Evolutionary conservation across 2,888 invertebrate genomes (phyloP).

Genomic region (Synergus gifuensis): DNA sequence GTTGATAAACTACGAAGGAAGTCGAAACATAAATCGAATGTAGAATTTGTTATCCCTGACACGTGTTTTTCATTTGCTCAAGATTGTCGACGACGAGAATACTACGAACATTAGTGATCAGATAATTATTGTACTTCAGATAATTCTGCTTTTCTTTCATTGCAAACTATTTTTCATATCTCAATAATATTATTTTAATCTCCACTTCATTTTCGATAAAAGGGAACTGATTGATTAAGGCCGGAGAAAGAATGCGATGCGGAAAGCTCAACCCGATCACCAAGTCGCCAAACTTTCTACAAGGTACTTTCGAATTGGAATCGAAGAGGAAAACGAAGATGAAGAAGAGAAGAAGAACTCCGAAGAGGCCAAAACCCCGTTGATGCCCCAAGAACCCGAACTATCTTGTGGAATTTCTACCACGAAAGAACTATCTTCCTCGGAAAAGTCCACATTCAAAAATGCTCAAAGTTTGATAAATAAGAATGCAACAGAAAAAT

Average conservation of each 20-base stretch:
- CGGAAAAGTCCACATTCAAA: neutral
- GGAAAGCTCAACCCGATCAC: slow-evolving; percentile 62
- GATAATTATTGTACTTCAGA: neutral
- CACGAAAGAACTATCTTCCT: neutral
- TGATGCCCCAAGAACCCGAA: neutral
- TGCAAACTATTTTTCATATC: neutral
- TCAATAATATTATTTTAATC: neutral
- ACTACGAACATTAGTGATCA: neutral
- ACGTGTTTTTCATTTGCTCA: neutral
- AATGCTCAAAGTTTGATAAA: neutral
- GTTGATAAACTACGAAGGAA: neutral
- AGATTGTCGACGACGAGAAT: neutral
- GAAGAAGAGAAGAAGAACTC: slow-evolving; percentile 18
- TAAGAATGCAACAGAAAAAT: neutral
- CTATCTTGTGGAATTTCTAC: neutral
- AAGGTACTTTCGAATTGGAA: slow-evolving; percentile 63
- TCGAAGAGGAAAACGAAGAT: slow-evolving; percentile 63
- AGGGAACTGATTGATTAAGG: neutral
- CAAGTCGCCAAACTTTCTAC: slow-evolving; percentile 57
- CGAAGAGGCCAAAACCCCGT: slow-evolving; percentile 20
- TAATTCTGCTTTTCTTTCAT: neutral
- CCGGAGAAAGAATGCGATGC: slow-evolving; percentile 66
- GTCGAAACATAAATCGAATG: neutral
- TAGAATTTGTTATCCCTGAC: neutral
- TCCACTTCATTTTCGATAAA: neutral